Conservation (phyloP, 2,888 invertebrate genomes). For the Pachycephus smyrnensis region DNA sequence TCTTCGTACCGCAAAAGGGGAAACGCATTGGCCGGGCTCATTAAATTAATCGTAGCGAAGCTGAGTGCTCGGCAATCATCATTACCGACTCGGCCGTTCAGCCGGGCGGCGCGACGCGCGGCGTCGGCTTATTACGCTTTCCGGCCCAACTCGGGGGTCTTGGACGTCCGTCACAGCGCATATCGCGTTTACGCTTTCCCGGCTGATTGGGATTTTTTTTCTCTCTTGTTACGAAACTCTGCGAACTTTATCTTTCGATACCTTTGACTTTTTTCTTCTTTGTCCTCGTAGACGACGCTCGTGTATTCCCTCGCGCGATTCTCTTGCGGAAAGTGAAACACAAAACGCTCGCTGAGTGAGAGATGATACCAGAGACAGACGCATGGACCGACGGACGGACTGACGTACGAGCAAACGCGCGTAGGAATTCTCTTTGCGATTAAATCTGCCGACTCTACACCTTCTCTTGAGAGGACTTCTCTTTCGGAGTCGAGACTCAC, state of each 20-base stretch:
- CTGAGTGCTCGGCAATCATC: slow-evolving; percentile 51
- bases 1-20: slow-evolving; percentile 13
- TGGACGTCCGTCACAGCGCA: neutral
- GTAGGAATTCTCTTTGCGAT: slow-evolving; percentile 58
- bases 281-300: slow-evolving; percentile 34
- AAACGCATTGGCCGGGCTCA: slow-evolving; percentile 13
- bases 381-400: slow-evolving; percentile 13
- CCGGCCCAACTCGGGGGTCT: slow-evolving; percentile 6
- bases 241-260: no score
- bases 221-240: no score
- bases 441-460: slow-evolving; percentile 61
- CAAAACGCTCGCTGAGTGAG: neutral
- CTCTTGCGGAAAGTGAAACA: neutral
- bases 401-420: slow-evolving; percentile 36
- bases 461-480: slow-evolving; percentile 35
- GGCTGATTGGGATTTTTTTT: neutral
- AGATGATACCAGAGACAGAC: slow-evolving; percentile 9
- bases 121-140: slow-evolving; percentile 21
- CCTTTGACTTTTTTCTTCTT: slow-evolving; percentile 39
- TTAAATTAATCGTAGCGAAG: slow-evolving; percentile 47
- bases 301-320: neutral
- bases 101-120: neutral
- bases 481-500: neutral
- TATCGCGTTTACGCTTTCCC: neutral
- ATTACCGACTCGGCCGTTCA: slow-evolving; percentile 30